Evolutionary conservation across 2,113 vertebrate genomes (phyloP).

Genomic region (Cyrtonyx montezumae): DNA sequence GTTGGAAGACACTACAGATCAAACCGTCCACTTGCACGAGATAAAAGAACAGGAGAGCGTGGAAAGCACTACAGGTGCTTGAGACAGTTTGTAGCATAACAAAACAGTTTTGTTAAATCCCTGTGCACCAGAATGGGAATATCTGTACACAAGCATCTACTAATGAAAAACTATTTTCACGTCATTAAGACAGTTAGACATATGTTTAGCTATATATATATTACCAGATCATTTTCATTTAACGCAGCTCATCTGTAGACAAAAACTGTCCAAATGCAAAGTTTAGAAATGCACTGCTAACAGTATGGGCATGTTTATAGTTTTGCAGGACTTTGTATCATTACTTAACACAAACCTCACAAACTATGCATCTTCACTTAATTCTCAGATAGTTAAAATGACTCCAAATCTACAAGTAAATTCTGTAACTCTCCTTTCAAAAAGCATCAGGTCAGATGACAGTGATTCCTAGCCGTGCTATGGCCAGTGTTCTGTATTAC

Average conservation of each 20-base stretch:
- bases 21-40: background rate
- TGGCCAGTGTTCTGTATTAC: background rate
- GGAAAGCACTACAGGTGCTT: background rate
- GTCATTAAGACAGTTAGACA: background rate
- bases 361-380: background rate
- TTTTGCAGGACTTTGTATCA: background rate
- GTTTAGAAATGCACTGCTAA: background rate
- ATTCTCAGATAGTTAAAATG: background rate
- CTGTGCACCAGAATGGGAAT: background rate
- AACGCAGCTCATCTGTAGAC: background rate
- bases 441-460: background rate
- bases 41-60: background rate
- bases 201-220: background rate
- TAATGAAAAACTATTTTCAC: background rate
- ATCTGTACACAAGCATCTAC: background rate
- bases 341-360: background rate
- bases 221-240: background rate
- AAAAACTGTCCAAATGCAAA: background rate
- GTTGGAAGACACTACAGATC: background rate
- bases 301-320: accelerated
- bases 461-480: background rate
- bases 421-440: background rate
- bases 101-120: background rate
- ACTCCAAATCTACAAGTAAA: background rate
- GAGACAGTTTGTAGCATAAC: background rate